phyloP scores from a whole-genome alignment of 2,113 vertebrate species.

The Ploceus nigricollis region DNA sequence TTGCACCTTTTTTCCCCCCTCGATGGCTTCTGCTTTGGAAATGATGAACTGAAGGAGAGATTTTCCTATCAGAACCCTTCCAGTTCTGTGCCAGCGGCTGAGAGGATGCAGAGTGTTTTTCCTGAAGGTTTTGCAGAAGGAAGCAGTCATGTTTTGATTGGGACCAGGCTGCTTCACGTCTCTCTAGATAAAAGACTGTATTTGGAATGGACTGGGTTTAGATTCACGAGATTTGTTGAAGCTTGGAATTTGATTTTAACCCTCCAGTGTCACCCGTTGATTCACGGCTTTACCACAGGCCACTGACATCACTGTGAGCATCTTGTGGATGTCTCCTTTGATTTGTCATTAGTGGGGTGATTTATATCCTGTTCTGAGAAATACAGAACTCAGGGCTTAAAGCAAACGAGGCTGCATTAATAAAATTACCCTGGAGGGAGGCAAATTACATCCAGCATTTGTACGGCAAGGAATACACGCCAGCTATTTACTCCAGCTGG shows the following conservation, averaged over 20 bases:
- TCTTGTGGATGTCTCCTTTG: constrained; percentile 17
- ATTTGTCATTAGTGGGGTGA: constrained; percentile 43
- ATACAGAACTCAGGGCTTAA: background rate
- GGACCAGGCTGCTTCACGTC: background rate
- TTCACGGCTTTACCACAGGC: constrained; percentile 56
- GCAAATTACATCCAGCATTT: background rate
- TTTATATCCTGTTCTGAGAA: constrained; percentile 61
- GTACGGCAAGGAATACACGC: background rate
- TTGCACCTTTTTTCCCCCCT: background rate
- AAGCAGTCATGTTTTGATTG: constrained; percentile 38
- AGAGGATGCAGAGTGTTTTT: constrained; percentile 13
- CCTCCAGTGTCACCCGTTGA: constrained; percentile 42
- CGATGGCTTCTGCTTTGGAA: background rate
- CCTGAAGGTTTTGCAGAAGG: constrained; percentile 47
- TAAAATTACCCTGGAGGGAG: constrained; percentile 6
- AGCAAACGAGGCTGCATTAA: constrained; percentile 6
- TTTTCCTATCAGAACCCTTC: background rate
- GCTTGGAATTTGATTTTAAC: background rate
- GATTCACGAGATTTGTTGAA: background rate
- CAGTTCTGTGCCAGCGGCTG: background rate
- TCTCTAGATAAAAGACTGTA: constrained; percentile 23
- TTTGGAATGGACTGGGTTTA: background rate
- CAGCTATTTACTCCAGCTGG: constrained; percentile 9
- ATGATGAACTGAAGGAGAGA: background rate
- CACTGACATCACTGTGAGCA: constrained; percentile 74